Evolutionary conservation across 2,797 vertebrate species (phyloP).

Genomic region (Schizopygopsis malacanthus): DNA sequence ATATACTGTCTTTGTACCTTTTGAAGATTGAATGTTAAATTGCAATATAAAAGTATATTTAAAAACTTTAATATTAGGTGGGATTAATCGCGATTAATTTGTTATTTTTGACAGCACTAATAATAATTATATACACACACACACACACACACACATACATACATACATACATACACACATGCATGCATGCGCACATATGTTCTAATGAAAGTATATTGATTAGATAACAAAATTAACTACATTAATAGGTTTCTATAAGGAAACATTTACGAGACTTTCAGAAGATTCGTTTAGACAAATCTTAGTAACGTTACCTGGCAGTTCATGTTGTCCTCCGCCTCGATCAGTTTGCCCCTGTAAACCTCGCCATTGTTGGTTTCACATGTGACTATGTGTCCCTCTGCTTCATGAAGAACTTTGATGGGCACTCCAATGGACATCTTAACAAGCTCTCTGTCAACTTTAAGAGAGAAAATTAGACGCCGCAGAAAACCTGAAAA

Average conservation of each 20-base stretch:
- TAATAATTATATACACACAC: too few species aligned
- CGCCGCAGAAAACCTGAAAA: neutral
- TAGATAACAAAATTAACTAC: neutral
- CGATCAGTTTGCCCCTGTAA: slow-evolving; percentile 95
- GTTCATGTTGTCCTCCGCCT: slow-evolving; percentile 99
- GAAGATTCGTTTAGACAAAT: neutral
- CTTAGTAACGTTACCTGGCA: slow-evolving; percentile 85
- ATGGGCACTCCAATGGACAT: slow-evolving; percentile 99
- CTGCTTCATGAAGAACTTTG: slow-evolving; percentile 97
- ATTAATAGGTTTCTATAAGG: neutral
- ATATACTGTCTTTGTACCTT: too few species aligned
- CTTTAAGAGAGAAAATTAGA: neutral
- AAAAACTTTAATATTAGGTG: too few species aligned
- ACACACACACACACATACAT: too few species aligned
- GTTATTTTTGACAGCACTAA: too few species aligned
- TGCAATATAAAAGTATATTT: too few species aligned
- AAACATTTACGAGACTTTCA: too few species aligned
- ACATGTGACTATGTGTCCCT: slow-evolving; percentile 97
- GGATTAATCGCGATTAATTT: too few species aligned
- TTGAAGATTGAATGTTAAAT: too few species aligned
- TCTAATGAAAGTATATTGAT: neutral
- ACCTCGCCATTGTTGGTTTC: slow-evolving; percentile 98
- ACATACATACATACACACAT: too few species aligned
- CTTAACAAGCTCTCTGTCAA: slow-evolving; percentile 43
- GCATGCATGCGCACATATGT: too few species aligned